Base-by-base conservation (phyloP, 2,888 invertebrate species). In the Pteria penguin region DNA sequence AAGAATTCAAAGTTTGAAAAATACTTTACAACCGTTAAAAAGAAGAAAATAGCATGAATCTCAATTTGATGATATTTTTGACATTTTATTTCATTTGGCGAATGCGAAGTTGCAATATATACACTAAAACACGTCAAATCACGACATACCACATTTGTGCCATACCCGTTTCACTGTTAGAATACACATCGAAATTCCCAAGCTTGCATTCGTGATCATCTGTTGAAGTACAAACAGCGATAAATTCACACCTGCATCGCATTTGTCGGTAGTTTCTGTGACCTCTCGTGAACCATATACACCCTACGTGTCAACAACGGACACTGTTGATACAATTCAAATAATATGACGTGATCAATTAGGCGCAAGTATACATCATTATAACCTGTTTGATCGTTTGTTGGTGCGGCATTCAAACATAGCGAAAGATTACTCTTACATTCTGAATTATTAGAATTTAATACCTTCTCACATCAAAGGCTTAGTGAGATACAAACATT, bases 391-490 rank as follows among this genome's bases (percentile, higher is more conserved):
- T 68, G 68, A 68, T 5, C 68, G 29, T 32, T 72, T 72, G 72
- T 72, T 72, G 62, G 36, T 65, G 57, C 65, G 57, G 32, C 65
- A 33, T 57, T 54, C 54, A 65, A 55, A 72, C 65, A 72, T 62
- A 58, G 65, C 65, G 62, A 71, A 68, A 76, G 76, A 76, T 76
- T 76, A 72, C 68, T 54, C 33, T 65, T 45, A 62, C 71, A 68
- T 62, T 76, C 76, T 52, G 66, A 67, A 72, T 76, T 72, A 76
- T 68, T 66, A 68, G 72, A 68, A 66, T 76, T 72, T 55, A 76
- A 72, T 72, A 71, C 72, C 31, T 45, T 57, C 45, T 57, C 36
- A 76, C 76, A 76, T 76, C 76, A 76, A 76, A 76, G 72, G 76
- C 67, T 76, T 76, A 76, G 14, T 57, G 62, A 68, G 55, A 26